These are phyloP conservation scores for Dione vanillae DNA, from an alignment of 2,888 invertebrate genomes.

Conservation along the genomic window DNA sequence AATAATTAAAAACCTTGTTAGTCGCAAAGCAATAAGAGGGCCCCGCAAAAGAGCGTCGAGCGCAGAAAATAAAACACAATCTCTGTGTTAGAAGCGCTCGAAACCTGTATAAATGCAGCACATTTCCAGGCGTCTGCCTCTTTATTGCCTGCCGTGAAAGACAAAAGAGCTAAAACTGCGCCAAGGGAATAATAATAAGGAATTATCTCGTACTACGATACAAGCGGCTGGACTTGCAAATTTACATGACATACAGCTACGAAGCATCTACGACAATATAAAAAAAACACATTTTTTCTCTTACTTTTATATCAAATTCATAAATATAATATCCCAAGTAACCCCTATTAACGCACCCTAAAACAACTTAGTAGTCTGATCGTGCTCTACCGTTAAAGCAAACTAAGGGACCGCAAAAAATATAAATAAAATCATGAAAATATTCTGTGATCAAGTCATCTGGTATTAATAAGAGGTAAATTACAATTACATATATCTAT, in stretches of 20 bases:
- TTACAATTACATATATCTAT: not conserved
- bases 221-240: conserved; percentile 26
- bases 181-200: conserved; percentile 75
- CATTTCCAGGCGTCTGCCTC: conserved; percentile 77
- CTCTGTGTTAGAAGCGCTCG: conserved; percentile 58
- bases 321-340: conserved; percentile 14
- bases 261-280: not conserved
- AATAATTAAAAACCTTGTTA: conserved; percentile 84
- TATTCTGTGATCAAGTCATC: not conserved
- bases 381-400: conserved; percentile 23
- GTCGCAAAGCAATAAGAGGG: conserved; percentile 76
- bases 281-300: not conserved
- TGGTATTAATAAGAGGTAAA: not conserved
- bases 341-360: conserved; percentile 38
- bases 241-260: conserved; percentile 26
- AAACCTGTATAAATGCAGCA: conserved; percentile 77
- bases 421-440: not conserved
- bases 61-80: conserved; percentile 72
- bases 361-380: conserved; percentile 38
- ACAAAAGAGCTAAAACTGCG: conserved; percentile 76
- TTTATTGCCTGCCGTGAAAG: conserved; percentile 75
- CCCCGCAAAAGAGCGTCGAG: conserved; percentile 70
- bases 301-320: not conserved
- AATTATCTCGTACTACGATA: conserved; percentile 64
- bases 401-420: conserved; percentile 10